A percentile compares a stretch with the other conserved stretches of the same genome.
phyloP scores from a whole-genome alignment of 2,797 vertebrate species.

The Ispidina lecontei region DNA sequence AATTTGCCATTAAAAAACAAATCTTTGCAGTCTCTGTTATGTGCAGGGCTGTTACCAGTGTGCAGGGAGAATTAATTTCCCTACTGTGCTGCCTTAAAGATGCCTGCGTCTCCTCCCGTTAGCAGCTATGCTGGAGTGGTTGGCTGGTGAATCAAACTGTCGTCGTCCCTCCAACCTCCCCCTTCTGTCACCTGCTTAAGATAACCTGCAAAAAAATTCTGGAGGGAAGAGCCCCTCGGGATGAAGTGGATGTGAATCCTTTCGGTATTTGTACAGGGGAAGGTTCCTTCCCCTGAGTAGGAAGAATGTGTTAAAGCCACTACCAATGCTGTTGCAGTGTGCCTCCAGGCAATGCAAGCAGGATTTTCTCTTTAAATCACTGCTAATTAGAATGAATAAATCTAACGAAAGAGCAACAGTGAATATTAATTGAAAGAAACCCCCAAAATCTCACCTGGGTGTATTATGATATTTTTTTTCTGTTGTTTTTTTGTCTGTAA shows the following conservation, averaged over 20 bases:
- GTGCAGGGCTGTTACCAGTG: background rate
- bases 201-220: background rate
- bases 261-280: background rate
- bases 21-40: background rate
- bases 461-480: background rate
- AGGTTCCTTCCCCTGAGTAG: background rate
- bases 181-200: background rate
- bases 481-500: background rate
- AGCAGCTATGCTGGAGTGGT: background rate
- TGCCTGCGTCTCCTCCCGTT: background rate
- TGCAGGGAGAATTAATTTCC: background rate
- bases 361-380: constrained; percentile 54
- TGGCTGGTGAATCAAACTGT: background rate
- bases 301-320: background rate
- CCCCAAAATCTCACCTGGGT: constrained; percentile 10
- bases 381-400: constrained; percentile 59
- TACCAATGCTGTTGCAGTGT: background rate
- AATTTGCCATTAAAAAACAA: background rate
- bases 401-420: constrained; percentile 1
- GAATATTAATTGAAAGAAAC: constrained; percentile 55
- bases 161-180: background rate
- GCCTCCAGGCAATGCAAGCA: constrained; percentile 34
- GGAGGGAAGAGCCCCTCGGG: background rate
- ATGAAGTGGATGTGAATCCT: background rate
- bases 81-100: background rate